Evolutionary conservation across 2,113 vertebrate genomes (phyloP), one percentile per base, ranked within the genome.

Genomic region (Indicator maculatus): DNA sequence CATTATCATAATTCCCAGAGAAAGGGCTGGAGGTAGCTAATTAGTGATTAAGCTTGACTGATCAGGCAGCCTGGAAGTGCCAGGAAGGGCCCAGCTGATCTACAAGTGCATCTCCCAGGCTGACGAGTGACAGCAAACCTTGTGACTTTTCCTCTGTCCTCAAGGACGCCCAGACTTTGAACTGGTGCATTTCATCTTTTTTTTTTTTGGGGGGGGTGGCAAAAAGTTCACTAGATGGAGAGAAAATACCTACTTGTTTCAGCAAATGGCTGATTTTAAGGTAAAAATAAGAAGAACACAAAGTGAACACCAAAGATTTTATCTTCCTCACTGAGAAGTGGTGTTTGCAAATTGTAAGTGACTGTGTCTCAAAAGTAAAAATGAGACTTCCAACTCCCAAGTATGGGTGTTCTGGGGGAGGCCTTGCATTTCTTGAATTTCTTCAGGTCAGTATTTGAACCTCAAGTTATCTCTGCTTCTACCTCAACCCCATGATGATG

Each of bases 1-100:
- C 73, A 78, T 86, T 87, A 94, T 72, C 30, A 11, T 70, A 78
- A 94, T 60, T 94, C 73, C 73, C 84, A 94, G 47, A 86, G 96
- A 92, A 91, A 63, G 27, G 81, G 55, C 23, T 90, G 95, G 64
- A 58, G 24, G 52, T 88, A 92, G 56, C 44, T 93, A 91, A 95
- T 90, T 92, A 95, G 86, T 74, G 83, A 28, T 73, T 64, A 93
- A 89, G 70, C 77, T 71, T 82, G 78, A 93, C 52, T 1, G 33
- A 73, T 73, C 70, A 82, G 61, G 69, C 66, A 89, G 77, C 31
- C 52, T 73, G 47, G 23, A 85, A 82, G 28, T 9, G 0, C 50
- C 47, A 89, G 39, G 31, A 20, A 78, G 73, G 70, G 39, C 65
- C 31, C 79, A 88, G 23, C 2, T 0, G 7, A 90, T 66, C 20